A percentile compares a stretch with the other conserved stretches of the same genome.
Conservation (phyloP, 2,797 vertebrate species). For the Acestrorhynchus altus region DNA sequence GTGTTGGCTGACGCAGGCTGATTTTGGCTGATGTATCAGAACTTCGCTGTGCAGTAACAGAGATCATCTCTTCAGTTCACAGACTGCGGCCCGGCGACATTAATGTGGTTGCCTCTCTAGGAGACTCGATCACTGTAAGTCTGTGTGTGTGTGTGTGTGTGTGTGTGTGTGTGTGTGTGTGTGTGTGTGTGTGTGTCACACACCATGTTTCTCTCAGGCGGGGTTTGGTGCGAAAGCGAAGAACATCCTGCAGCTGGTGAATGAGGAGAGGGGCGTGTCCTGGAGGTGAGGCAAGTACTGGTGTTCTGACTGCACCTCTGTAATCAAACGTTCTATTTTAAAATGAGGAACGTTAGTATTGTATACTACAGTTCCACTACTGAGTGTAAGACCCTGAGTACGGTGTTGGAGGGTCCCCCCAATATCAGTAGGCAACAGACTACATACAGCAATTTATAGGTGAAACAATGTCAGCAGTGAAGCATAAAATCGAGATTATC, state of each 20-base stretch:
- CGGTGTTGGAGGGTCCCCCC: too few species aligned
- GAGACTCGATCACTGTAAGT: conserved; percentile 91
- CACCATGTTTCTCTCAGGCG: conserved; percentile 70
- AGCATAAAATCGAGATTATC: background rate
- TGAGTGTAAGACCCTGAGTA: too few species aligned
- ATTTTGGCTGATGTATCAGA: too few species aligned
- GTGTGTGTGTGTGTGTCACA: conserved; percentile 1
- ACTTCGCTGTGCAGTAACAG: background rate
- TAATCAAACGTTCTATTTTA: too few species aligned
- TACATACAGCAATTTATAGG: too few species aligned
- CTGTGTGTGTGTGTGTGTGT: conserved; percentile 32
- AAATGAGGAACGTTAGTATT: too few species aligned
- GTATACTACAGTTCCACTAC: background rate
- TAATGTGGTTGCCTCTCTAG: conserved; percentile 85
- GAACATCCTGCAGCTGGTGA: conserved; percentile 63
- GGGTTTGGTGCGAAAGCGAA: conserved; percentile 82
- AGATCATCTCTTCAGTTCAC: conserved; percentile 77
- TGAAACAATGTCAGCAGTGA: background rate
- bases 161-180: background rate
- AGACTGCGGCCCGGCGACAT: conserved; percentile 86
- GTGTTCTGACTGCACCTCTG: too few species aligned
- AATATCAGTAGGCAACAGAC: too few species aligned
- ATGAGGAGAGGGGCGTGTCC: conserved; percentile 85
- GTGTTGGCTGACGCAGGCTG: too few species aligned
- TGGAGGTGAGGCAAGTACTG: too few species aligned